phyloP scores from a whole-genome alignment of 2,797 vertebrate species.

The Hemibagrus guttatus region DNA sequence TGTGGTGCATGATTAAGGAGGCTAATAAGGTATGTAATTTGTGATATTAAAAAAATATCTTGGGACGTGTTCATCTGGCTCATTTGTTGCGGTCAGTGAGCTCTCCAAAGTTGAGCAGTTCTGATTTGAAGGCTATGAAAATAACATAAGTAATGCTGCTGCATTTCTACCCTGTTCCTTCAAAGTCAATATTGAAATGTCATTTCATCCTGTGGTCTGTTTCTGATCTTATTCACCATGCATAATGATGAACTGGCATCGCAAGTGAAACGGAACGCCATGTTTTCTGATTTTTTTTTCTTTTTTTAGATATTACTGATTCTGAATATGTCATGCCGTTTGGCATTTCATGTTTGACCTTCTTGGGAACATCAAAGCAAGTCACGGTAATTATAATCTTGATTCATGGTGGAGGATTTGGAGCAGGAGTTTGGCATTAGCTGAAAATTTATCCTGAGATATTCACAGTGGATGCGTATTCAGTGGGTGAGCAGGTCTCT shows the following conservation, averaged over 20 bases:
- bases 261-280: constrained; percentile 4
- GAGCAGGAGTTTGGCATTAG: constrained; percentile 45
- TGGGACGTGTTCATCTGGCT: background rate
- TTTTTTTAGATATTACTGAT: constrained; percentile 38
- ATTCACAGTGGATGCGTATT: constrained; percentile 38
- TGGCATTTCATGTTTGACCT: constrained; percentile 48
- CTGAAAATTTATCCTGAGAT: constrained; percentile 42
- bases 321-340: constrained; percentile 49
- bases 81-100: background rate
- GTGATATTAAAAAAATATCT: background rate
- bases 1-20: background rate
- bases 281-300: constrained; percentile 39
- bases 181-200: constrained; percentile 27
- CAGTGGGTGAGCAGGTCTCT: constrained; percentile 34
- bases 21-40: background rate
- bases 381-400: constrained; percentile 43
- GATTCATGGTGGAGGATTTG: constrained; percentile 39
- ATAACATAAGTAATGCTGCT: constrained; percentile 7
- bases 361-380: constrained; percentile 53
- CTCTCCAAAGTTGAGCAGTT: background rate
- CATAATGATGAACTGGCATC: constrained; percentile 42
- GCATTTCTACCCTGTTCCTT: background rate
- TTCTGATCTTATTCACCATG: constrained; percentile 48
- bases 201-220: constrained; percentile 28
- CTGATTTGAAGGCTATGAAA: constrained; percentile 30